Conservation (phyloP, 2,888 invertebrate species). For the Acleris literana region DNA sequence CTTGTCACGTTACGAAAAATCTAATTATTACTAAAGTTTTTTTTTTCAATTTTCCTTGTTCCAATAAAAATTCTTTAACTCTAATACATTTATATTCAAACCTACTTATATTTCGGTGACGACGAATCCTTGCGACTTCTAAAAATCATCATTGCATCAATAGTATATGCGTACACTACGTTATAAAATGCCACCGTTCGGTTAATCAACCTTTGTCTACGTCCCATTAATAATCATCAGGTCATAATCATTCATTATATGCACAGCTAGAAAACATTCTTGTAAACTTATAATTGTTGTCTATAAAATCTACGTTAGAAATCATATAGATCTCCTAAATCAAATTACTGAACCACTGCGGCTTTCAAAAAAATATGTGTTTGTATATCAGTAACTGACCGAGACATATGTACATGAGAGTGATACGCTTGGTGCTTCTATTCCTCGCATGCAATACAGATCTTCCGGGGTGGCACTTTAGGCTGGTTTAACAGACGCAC, state of each 20-base stretch:
- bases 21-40: constrained; percentile 31
- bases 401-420: too few species aligned
- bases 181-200: constrained; percentile 25
- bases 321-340: constrained; percentile 1
- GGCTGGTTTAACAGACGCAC: too few species aligned
- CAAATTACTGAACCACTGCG: constrained; percentile 14
- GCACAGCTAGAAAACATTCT: neutral
- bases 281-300: constrained; percentile 13
- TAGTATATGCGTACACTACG: constrained; percentile 12
- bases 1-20: constrained; percentile 39
- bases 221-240: neutral
- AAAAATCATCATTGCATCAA: constrained; percentile 9
- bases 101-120: constrained; percentile 26
- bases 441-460: too few species aligned
- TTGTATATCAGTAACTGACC: constrained; percentile 10
- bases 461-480: too few species aligned
- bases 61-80: constrained; percentile 41
- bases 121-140: constrained; percentile 3
- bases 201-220: neutral
- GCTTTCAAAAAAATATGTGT: constrained; percentile 28
- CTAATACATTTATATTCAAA: constrained; percentile 36
- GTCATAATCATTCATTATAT: too few species aligned
- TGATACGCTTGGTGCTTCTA: too few species aligned
- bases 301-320: constrained; percentile 10
- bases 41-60: constrained; percentile 40